Conservation (phyloP, 2,113 vertebrate species). For the Megaceryle maxima region DNA sequence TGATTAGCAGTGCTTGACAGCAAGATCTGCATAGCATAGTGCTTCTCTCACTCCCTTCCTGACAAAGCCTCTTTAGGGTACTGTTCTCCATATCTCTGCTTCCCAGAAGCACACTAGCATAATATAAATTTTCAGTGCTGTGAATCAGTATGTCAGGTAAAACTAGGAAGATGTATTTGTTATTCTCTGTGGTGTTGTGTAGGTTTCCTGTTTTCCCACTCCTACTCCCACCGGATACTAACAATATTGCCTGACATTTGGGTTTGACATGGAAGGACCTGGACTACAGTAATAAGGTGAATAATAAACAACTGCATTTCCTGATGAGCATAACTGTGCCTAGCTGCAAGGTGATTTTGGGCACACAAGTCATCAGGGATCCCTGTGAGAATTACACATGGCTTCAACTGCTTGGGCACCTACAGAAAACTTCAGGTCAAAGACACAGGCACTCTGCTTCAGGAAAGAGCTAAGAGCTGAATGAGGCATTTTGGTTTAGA, state of each 20-base stretch:
- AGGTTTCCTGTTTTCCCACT: neutral
- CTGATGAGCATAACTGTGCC: neutral
- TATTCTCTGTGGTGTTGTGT: neutral
- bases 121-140: neutral
- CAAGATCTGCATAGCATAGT: fast-evolving
- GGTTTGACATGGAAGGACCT: neutral
- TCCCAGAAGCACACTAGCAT: neutral
- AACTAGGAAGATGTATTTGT: neutral
- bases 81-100: neutral
- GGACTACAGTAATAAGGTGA: neutral
- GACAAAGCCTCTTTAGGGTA: neutral
- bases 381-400: neutral
- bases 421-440: neutral
- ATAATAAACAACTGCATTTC: neutral
- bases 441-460: neutral
- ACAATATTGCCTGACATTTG: neutral
- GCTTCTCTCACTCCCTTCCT: neutral
- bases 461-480: neutral
- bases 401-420: neutral
- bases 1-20: neutral
- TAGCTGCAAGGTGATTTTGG: neutral
- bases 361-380: neutral
- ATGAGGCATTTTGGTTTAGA: neutral
- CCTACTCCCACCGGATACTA: neutral
- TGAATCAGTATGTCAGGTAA: neutral